Evolutionary conservation across 2,888 invertebrate genomes (phyloP).

Genomic region (Netelia virgata): DNA sequence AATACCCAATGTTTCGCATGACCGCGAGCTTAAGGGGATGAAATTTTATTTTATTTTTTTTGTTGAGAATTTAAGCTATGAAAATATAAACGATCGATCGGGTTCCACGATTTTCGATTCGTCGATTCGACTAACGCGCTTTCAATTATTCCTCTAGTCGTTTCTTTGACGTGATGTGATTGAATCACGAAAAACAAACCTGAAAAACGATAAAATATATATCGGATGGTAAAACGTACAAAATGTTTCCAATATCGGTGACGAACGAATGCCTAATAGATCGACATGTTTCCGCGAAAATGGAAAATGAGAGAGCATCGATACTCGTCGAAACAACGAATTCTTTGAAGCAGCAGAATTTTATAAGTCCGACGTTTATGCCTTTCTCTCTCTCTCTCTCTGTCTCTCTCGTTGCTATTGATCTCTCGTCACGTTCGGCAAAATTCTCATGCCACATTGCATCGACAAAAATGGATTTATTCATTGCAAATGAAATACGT

Average conservation of each 20-base stretch:
- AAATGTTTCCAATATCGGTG: neutral
- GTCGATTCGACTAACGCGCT: too few species aligned
- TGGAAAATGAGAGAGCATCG: constrained; percentile 1
- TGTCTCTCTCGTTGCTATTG: neutral
- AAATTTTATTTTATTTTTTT: too few species aligned
- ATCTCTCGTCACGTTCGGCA: neutral
- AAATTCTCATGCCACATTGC: neutral
- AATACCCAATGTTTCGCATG: too few species aligned
- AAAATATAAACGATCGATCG: too few species aligned
- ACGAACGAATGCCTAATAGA: constrained; percentile 14
- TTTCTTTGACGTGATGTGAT: too few species aligned
- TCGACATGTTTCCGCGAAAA: constrained; percentile 15
- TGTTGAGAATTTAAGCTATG: too few species aligned
- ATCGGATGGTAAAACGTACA: neutral
- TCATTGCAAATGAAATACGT: constrained; percentile 2
- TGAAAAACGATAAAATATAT: neutral
- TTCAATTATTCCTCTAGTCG: too few species aligned
- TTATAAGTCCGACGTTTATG: neutral
- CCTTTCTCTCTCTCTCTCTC: too few species aligned
- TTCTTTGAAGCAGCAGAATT: neutral
- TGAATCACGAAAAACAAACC: too few species aligned
- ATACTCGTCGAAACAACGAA: constrained; percentile 3
- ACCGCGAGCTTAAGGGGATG: too few species aligned
- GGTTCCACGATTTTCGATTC: too few species aligned
- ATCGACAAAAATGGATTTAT: neutral